Base-by-base conservation (phyloP, 1,140 invertebrate species). In the Chironomus tepperi region DNA sequence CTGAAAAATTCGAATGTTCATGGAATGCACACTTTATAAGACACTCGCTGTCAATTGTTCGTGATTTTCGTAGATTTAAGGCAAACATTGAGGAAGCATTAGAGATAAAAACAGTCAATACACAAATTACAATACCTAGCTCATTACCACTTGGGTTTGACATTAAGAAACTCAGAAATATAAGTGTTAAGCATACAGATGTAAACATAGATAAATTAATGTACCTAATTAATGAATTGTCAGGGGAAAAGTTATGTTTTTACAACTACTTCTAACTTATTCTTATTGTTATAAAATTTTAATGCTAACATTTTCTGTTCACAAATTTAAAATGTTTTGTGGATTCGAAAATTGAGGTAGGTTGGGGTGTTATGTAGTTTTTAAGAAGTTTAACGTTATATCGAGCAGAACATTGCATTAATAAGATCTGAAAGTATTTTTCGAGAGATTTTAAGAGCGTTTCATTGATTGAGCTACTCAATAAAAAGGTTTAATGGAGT, bases 201-300 rank as follows among this genome's bases (percentile, higher is more conserved):
- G 19, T 70, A 10, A 70, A 70, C 18, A 16, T 70, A 18, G 65
- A 70, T 21, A 70, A 70, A 19, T 70, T 70, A 70, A 70, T 70
- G 16, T 19, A 18, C n/a, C 18, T 70, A 70, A 70, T 70, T 70
- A 70, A 70, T 70, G 65, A 70, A 70, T 19, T 70, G 16, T 19
- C 65, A 8, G 65, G 65, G 7, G 65, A 70, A 70, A 70, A 70
- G 7, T 70, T 70, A 21, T 70, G n/a, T 21, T 70, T 70, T 19
- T 70, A 70, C 65, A 18, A 21, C 18, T 70, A 70, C 18, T 70
- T 70, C 10, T 3, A 70, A 70, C 0, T 18, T 67, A 7, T 67
- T 67, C 16, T 67, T 2, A 5, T 34, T 70, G 6, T 70, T 18
- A 9, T 18, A 67, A 34, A 34, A 2, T 34, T 34, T 34, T 34